Evolutionary conservation across 1,140 invertebrate species (phyloP), one percentile per base, ranked within the genome.

Genomic region (Sinella curviseta): DNA sequence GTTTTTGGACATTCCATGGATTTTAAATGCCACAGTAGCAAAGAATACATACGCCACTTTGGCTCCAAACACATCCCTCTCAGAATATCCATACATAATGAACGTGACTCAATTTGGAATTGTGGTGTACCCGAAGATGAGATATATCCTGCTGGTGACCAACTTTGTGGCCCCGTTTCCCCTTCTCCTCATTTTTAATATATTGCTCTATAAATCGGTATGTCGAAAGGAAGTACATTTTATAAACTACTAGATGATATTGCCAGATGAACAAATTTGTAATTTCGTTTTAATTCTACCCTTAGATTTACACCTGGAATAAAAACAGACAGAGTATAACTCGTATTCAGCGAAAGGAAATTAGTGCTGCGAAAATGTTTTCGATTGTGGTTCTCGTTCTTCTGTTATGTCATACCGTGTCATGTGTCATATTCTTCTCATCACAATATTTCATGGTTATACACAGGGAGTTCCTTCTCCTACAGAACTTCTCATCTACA

Each of bases 251-350:
- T n/a, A n/a, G n/a, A n/a, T n/a, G n/a, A n/a, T n/a, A n/a, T n/a
- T n/a, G n/a, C n/a, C n/a, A n/a, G n/a, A n/a, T n/a, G n/a, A n/a
- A n/a, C n/a, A n/a, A n/a, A n/a, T n/a, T n/a, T n/a, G n/a, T n/a
- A n/a, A n/a, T n/a, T n/a, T n/a, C n/a, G n/a, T 31, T 31, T 12
- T 70, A 31, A 17, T 70, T 70, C 12, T 14, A 31, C 31, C 24
- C 24, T 70, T 70, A 70, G 65, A 70, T 70, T 70, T 33, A 70
- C 65, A 33, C 30, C 3, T 70, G 65, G 26, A 70, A 8, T n/a
- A 30, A 70, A 8, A 33, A 12, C 26, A 3, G 65, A 33, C 1
- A 3, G 31, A 4, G 1, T 1, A 4, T 70, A 31, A 70, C 28
- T 4, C 30, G 31, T 31, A 31, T 30, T 33, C 65, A 70, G n/a